Evolutionary conservation across 2,888 invertebrate species (phyloP), one percentile per base, ranked within the genome.

Genomic region (Palloptera scutellata): DNA sequence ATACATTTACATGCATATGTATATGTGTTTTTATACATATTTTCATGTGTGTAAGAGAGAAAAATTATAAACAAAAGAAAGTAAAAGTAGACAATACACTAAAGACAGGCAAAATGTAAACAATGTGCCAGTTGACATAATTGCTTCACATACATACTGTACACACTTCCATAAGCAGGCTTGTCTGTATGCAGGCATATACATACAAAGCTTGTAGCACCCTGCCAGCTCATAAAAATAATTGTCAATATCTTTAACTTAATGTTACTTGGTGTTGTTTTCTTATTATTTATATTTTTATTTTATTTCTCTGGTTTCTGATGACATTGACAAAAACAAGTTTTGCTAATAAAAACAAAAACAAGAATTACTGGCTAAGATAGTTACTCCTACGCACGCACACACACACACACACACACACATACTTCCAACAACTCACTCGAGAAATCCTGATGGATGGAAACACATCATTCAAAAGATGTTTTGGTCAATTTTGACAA

Each of bases 61-160:
- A 6, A 30, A 30, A 30, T 2, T 30, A 30, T 30, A 30, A 30
- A n/a, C n/a, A n/a, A n/a, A n/a, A n/a, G n/a, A n/a, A n/a, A n/a
- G n/a, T 30, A 30, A 30, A 30, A 30, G 30, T 30, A 30, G 30
- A 30, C 30, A 30, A 30, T 4, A 30, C 30, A 30, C 30, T 4
- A 30, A 30, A 30, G 30, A 30, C 30, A 30, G 15, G 9, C 60
- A 45, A 59, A 64, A 62, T 67, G 42, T 62, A 55, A 67, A 53
- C 62, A 58, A n/a, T 62, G 62, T 62, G 62, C 52, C 58, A 62
- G 54, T 55, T 45, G 20, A 1, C 63, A 53, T 48, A 63, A 17
- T 9, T n/a, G 10, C 17, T 1, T 59, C 4, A 8, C 17, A 10
- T 2, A 59, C 40, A 41, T 45, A n/a, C n/a, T n/a, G 30, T 6